These are phyloP conservation scores for Battus philenor DNA, from an alignment of 1,140 invertebrate genomes.

Conservation along the genomic window DNA sequence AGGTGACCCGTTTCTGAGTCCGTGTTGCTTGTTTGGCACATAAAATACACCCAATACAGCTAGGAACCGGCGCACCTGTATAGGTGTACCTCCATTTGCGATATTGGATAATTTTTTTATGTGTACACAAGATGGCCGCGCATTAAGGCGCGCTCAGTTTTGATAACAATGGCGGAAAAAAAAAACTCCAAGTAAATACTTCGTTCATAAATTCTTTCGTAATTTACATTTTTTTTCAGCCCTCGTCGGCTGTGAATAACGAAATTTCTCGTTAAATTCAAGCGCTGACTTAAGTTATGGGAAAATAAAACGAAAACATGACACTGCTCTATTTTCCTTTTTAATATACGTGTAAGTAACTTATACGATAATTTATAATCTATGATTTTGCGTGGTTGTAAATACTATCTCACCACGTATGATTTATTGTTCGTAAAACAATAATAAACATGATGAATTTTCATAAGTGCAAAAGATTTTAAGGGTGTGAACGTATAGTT, in stretches of 20 bases:
- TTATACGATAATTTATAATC: too few species aligned
- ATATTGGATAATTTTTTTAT: slow-evolving; percentile 16
- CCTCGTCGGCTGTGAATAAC: neutral
- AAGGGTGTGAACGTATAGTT: too few species aligned
- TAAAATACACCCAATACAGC: slow-evolving; percentile 13
- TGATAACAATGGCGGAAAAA: slow-evolving; percentile 10
- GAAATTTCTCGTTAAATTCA: too few species aligned
- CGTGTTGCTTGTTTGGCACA: slow-evolving; percentile 5
- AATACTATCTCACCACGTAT: too few species aligned
- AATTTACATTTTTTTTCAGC: slow-evolving; percentile 13
- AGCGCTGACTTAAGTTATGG: too few species aligned
- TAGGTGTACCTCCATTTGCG: slow-evolving; percentile 8
- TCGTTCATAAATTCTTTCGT: slow-evolving; percentile 1
- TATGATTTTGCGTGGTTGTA: too few species aligned
- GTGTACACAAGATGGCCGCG: slow-evolving; percentile 12
- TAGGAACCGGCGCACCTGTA: slow-evolving; percentile 5
- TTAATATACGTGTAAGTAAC: too few species aligned
- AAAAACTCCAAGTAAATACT: slow-evolving; percentile 13
- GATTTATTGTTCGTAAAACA: too few species aligned
- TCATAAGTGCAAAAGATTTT: too few species aligned
- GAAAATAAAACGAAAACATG: too few species aligned
- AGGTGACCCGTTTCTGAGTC: slow-evolving; percentile 3
- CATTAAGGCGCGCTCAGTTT: slow-evolving; percentile 12
- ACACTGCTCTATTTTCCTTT: too few species aligned
- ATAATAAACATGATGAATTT: too few species aligned